Evolutionary conservation across 2,797 vertebrate genomes (phyloP), one percentile per base, ranked within the genome.

Genomic region (Salarias fasciatus): DNA sequence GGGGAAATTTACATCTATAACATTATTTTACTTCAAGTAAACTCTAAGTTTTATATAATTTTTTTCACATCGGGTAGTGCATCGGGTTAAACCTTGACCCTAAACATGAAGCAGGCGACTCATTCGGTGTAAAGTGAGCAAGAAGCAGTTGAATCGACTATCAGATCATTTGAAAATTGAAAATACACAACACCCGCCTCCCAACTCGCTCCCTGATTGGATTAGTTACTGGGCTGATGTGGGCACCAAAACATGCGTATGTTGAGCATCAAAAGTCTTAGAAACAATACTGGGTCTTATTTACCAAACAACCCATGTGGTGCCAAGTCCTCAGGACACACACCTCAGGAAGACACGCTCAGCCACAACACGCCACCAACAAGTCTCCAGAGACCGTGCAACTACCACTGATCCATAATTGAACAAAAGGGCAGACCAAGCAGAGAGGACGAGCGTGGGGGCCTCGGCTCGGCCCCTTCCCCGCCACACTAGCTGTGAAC

Each of bases 351-450:
- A 79, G 41, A 72, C 60, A 72, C 45, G 58, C 46, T 51, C 45
- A 40, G 35, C 11, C 47, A 46, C 69, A 58, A 71, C 77, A 66
- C 51, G 63, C 50, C 68, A 75, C 46, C 53, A 83, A 55, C 51
- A 56, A 4, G 42, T 74, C 82, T 79, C 74, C 15, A 33, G 85
- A 83, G 83, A 71, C 53, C 43, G 29, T 49, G 76, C 47, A 45
- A 45, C 75, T 75, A 77, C 58, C 73, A 83, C 80, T 79, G 74
- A 89, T 86, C 80, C 77, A 85, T 89, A 80, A 89, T 78, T 80
- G 81, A 91, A 91, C 88, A 90, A 81, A 88, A 89, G 83, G 75
- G 75, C 72, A 78, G 75, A 72, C 61, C 69, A 56, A 72, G 75
- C 70, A 59, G 33, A 69, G 82, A 71, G 45, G 61, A 71, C 63